Evolutionary conservation across 2,113 vertebrate genomes (phyloP).

Genomic region (Coptodon bakossiorum): DNA sequence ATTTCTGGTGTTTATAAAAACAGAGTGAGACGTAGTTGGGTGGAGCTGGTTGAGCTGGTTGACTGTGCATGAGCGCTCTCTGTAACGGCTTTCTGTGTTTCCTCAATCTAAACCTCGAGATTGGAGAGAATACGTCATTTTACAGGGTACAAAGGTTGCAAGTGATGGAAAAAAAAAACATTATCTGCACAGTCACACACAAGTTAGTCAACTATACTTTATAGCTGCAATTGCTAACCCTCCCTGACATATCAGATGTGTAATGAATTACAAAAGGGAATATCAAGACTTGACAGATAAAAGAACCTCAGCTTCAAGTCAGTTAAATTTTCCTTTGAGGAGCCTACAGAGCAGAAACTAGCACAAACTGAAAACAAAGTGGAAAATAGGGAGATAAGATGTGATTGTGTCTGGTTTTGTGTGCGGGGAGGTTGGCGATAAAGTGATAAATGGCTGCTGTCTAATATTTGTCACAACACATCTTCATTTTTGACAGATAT

Average conservation of each 20-base stretch:
- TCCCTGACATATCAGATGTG: constrained; percentile 3
- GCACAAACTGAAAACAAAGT: background rate
- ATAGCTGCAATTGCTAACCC: background rate
- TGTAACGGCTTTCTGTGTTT: background rate
- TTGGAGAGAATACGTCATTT: background rate
- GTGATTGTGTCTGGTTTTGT: background rate
- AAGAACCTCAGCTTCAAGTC: background rate
- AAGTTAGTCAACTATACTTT: background rate
- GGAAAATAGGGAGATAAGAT: background rate
- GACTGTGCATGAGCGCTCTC: background rate
- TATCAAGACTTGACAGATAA: constrained; percentile 14
- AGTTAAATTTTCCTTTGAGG: background rate
- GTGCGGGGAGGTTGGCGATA: background rate
- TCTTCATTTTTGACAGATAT: background rate
- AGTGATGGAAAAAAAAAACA: background rate
- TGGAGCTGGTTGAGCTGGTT: background rate
- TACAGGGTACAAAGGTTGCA: constrained; percentile 1
- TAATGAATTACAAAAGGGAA: constrained; percentile 21
- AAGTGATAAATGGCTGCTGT: background rate
- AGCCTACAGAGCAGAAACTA: background rate
- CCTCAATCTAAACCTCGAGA: background rate
- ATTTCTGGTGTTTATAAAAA: background rate
- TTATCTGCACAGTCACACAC: background rate
- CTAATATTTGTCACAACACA: background rate
- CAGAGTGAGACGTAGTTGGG: background rate